These are phyloP conservation scores for Emesis russula DNA, from an alignment of 2,888 invertebrate species.

Conservation along the genomic window DNA sequence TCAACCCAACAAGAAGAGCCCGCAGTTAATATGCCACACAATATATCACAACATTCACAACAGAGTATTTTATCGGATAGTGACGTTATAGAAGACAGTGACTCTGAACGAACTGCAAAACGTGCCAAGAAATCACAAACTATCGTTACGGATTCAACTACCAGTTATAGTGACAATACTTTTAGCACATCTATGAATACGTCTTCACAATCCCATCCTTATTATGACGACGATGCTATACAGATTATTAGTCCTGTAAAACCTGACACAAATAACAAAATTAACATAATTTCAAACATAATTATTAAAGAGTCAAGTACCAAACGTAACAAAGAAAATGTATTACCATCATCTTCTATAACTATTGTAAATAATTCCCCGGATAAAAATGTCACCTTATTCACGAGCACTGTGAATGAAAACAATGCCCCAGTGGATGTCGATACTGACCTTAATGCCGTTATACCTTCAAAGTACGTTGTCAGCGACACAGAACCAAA, in stretches of 20 bases:
- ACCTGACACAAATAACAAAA: slow-evolving; percentile 35
- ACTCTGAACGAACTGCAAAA: not conserved
- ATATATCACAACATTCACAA: slow-evolving; percentile 7
- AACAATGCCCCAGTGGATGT: slow-evolving; percentile 8
- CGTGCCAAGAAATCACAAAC: slow-evolving; percentile 5
- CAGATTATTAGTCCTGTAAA: slow-evolving; percentile 26
- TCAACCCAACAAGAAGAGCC: slow-evolving; percentile 32
- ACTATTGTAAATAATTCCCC: slow-evolving; percentile 8
- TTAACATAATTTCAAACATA: slow-evolving; percentile 38
- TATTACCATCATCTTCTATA: not conserved
- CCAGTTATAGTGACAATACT: slow-evolving; percentile 20
- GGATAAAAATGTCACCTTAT: slow-evolving; percentile 5
- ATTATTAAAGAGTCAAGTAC: slow-evolving; percentile 36
- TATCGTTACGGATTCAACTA: slow-evolving; percentile 12
- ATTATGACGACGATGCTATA: slow-evolving; percentile 32
- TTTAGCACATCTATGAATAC: slow-evolving; percentile 34
- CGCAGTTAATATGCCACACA: slow-evolving; percentile 24
- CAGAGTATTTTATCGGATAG: slow-evolving; percentile 8
- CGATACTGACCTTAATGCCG: slow-evolving; percentile 8
- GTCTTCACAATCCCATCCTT: slow-evolving; percentile 36
- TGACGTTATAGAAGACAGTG: slow-evolving; percentile 4
- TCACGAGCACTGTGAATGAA: not conserved
- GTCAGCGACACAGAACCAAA: not conserved
- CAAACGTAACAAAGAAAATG: slow-evolving; percentile 30
- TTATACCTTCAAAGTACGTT: slow-evolving; percentile 1